A percentile compares a stretch with the other conserved stretches of the same genome.
Conservation (phyloP, 1,140 invertebrate genomes). For the Holcopasites calliopsidis region DNA sequence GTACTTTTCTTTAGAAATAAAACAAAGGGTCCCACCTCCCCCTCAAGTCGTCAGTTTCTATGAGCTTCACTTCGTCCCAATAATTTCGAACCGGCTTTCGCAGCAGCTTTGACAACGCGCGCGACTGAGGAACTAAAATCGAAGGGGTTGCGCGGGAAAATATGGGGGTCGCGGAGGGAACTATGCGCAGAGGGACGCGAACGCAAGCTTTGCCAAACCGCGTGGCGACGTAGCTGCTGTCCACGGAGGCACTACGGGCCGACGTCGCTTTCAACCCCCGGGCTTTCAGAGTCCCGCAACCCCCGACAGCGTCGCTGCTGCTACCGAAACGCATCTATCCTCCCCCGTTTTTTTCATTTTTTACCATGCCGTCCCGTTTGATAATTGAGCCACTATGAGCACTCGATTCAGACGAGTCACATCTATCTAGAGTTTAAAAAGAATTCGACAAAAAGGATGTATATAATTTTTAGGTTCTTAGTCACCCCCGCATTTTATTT, state of each 20-base stretch:
- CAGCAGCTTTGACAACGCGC: background rate
- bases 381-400: background rate
- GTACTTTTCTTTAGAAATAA: too few relatives aligned
- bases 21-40: too few relatives aligned
- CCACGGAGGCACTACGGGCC: slow-evolving; percentile 59
- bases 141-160: slow-evolving; percentile 33
- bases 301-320: background rate
- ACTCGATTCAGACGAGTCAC: background rate
- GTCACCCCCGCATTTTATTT: too few relatives aligned
- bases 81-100: background rate
- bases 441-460: too few relatives aligned
- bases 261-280: slow-evolving; percentile 48
- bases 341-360: background rate
- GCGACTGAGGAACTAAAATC: background rate
- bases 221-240: slow-evolving; percentile 55
- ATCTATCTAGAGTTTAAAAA: too few relatives aligned
- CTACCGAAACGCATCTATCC: slow-evolving; percentile 20
- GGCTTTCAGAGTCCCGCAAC: slow-evolving; percentile 37
- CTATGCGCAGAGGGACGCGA: background rate
- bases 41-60: too few relatives aligned
- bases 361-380: too few relatives aligned
- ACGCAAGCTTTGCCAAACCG: background rate
- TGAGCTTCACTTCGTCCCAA: too few relatives aligned
- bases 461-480: too few relatives aligned
- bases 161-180: background rate